Base-by-base conservation (phyloP, 2,797 vertebrate species). In the Protosalanx chinensis region DNA sequence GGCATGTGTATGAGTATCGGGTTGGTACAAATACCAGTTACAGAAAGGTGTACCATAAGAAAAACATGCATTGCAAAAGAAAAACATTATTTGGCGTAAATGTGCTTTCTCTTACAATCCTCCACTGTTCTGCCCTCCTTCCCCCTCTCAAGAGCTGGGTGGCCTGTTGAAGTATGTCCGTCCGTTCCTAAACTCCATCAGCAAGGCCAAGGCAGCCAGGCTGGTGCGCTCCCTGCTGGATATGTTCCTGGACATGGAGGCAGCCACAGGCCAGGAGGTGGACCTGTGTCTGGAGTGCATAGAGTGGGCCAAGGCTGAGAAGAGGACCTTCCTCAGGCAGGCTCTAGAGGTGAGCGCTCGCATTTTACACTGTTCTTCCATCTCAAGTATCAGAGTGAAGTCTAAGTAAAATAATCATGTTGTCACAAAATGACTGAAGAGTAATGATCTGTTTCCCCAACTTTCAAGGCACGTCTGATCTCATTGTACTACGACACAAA, bases 401-500 rank as follows among this genome's bases (percentile, higher is more conserved):
- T 3, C 1, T 12, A 46, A 13, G 2, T 8, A 37, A 37, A 37
- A 37, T 3, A 46, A 46, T 46, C 41, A 41, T 10, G 37, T 41
- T 41, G 7, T 41, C 37, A 41, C 37, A 46, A 46, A 3, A 46
- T 46, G 41, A 12, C 41, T 13, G 13, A 46, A 46, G 41, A 46
- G 41, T 46, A 46, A 13, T 46, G 68, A 30, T 76, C 51, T 15
- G 23, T 46, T 67, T 49, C n/a, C 41, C 8, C 0, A 78, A 78
- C 49, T 72, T 53, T 71, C 70, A 56, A 99, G 97, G 95, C 95
- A 69, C 96, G 97, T 75, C 92, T 99, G 84, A 95, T 99, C 87
- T 97, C 97, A 4, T 89, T 99, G 85, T 99, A 99, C 90, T 98
- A 96, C 30, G 97, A 99, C 91, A 99, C 97, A 82, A 98, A 96